Base-by-base conservation (phyloP, 64 coral and sea anemone species). In the Platygyra sinensis region DNA sequence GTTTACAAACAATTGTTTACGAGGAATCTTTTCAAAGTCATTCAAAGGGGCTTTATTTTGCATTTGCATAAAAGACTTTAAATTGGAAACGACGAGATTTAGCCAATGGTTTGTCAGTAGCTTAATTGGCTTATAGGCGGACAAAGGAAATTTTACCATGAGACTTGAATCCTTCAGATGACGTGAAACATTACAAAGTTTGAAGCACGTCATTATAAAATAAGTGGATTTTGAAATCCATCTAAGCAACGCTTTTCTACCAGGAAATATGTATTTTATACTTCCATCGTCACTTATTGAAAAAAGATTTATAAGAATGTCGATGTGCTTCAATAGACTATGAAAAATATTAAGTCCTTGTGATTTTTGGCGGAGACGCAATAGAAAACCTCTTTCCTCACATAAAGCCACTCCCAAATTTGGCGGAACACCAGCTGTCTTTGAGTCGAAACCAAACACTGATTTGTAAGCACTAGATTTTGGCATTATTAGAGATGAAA, bases 281-380 rank as follows among this genome's bases (percentile, higher is more conserved):
- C 51, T 57, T 79, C 20, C 10, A n/a, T 16, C 51, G 22, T 28
- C 51, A 5, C 14, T 28, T 57, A 30, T 3, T 13, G 24, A 55
- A 36, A 67, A 67, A 85, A n/a, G 11, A 5, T 11, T n/a, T n/a
- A 67, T 20, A 59, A 80, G 29, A 18, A 80, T 57, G 22, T 77
- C 24, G 6, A 4, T 17, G 25, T 61, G 28, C 61, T 80, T 8
- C 12, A 46, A 67, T 20, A 22, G 62, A 11, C 22, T 7, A 46
- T 46, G 6, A 5, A 46, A 6, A n/a, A 28, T 67, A 51, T n/a
- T 46, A 36, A 62, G 12, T 5, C 30, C 17, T 17, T 60, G 52
- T 15, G 33, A 81, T 28, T 71, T 85, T 85, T 69, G 81, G 62
- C 63, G 38, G 63, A 71, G 81, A 65, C 30, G 32, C 80, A 83